Base-by-base conservation (phyloP, 2,888 invertebrate genomes). In the Xanthia icteritia region DNA sequence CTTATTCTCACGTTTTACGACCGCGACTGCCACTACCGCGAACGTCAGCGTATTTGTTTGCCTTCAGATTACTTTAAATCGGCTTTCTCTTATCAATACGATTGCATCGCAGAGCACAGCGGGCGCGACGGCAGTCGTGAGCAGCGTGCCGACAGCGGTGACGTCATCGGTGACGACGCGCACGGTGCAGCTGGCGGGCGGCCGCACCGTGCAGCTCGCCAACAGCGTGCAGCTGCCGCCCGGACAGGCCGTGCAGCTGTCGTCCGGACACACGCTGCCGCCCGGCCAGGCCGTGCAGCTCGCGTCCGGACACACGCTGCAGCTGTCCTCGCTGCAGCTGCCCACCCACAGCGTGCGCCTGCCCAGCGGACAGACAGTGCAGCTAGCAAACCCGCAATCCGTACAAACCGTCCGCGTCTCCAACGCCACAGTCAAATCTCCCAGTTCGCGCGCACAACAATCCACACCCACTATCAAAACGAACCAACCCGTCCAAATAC, bases 281-380 rank as follows among this genome's bases (percentile, higher is more conserved):
- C 91, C 88, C 54, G 72, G 88, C 45, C 70, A n/a, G 70, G 73
- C 73, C 0, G 94, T 56, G 54, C 95, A 95, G 76, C 85, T 96
- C 9, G 92, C 91, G 15, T 91, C 87, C 56, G 92, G 87, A 1
- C 94, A 93, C 83, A 92, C 95, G 0, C 87, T 95, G 5, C 95
- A 95, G 74, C 88, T 95, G 5, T 94, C 95, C 0, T 92, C 94
- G 0, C 84, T 95, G 5, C 95, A 95, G 63, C 89, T 94, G 63
- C 95, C 92, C 39, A 94, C 93, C n/a, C 97, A 93, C 76, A 95
- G 94, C 64, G 96, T 95, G 0, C 92, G 95, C 2, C 88, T 96
- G 48, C 96, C 93, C n/a, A 94, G 94, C 81, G 96, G 94, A 13
- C 96, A 96, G 81, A 96, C 96, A 0, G 95, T 96, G 2, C 96